Evolutionary conservation across 2,797 vertebrate species (phyloP), one percentile per base, ranked within the genome.

Genomic region (Tenualosa thibaudeaui): DNA sequence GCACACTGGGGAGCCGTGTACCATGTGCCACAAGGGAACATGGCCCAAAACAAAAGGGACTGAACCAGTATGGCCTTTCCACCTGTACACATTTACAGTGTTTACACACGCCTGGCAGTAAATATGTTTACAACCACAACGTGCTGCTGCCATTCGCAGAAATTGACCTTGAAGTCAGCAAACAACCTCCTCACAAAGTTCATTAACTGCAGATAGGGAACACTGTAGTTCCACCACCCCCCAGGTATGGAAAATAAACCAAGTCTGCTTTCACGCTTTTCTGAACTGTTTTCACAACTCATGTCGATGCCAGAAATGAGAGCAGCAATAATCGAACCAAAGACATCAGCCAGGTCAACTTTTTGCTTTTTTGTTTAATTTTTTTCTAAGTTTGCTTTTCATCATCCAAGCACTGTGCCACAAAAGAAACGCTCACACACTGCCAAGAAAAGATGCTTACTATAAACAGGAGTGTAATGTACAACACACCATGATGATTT

Each of bases 71-170:
- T 90, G 6, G 50, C 81, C 85, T 86, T 85, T 89, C 89, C 90
- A 93, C 92, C 90, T 91, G 91, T 89, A 92, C 90, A 92, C 89
- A 83, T 93, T 91, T 90, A 92, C 86, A 88, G 82, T 94, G 92
- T 94, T 94, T 93, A 94, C 92, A 94, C 89, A 91, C 92, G 90
- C 91, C 89, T 84, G 91, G 87, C 89, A 90, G 90, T 94, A 94
- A 95, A 95, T 94, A 93, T 94, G 93, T 95, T 94, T 91, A 93
- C 92, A 91, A 94, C 71, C 90, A 90, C 92, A 91, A 88, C 86
- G 87, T 53, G 87, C 90, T 26, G 65, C 65, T 86, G 86, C 89
- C 87, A 88, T 95, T 94, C 93, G 91, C 89, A 91, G 92, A 93
- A 95, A 89, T 86, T 89, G 92, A 94, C 94, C 94, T 95, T 95